Evolutionary conservation across 2,888 invertebrate genomes (phyloP).

Genomic region (Clusia tigrina): DNA sequence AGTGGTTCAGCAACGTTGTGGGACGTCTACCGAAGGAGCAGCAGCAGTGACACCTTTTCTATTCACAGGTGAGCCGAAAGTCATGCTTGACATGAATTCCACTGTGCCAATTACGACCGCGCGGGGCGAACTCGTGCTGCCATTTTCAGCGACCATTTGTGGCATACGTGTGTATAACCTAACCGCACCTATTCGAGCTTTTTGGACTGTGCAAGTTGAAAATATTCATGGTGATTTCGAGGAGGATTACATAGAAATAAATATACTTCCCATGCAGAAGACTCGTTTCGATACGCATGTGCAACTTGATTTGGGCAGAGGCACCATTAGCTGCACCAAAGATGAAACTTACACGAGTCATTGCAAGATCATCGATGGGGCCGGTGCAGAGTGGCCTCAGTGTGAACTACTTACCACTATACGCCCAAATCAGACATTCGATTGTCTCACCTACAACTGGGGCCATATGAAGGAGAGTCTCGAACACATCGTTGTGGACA

Average conservation of each 20-base stretch:
- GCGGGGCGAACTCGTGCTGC: slow-evolving; percentile 38
- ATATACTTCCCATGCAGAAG: slow-evolving; percentile 33
- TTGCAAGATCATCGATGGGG: slow-evolving; percentile 41
- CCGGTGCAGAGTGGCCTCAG: slow-evolving; percentile 36
- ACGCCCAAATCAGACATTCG: slow-evolving; percentile 40
- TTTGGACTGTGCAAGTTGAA: slow-evolving; percentile 38
- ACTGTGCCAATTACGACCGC: slow-evolving; percentile 33
- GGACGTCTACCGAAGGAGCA: no score
- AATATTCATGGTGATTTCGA: slow-evolving; percentile 33
- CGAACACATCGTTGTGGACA: slow-evolving; percentile 43
- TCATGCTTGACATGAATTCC: slow-evolving; percentile 37
- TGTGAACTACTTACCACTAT: slow-evolving; percentile 41
- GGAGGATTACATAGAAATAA: slow-evolving; percentile 30
- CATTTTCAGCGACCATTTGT: slow-evolving; percentile 38
- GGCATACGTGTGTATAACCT: slow-evolving; percentile 42
- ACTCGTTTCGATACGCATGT: slow-evolving; percentile 39
- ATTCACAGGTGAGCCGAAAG: slow-evolving; percentile 30
- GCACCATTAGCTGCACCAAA: slow-evolving; percentile 37
- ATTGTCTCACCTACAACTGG: slow-evolving; percentile 43
- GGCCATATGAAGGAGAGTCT: slow-evolving; percentile 41
- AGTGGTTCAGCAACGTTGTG: neutral
- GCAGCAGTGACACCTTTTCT: neutral
- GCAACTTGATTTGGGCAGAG: slow-evolving; percentile 36
- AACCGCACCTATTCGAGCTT: slow-evolving; percentile 32
- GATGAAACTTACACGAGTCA: slow-evolving; percentile 38